Percentiles rank a stretch among this genome's conserved stretches.
phyloP scores from a whole-genome alignment of 2,113 vertebrate species.

The Lagopus leucura region DNA sequence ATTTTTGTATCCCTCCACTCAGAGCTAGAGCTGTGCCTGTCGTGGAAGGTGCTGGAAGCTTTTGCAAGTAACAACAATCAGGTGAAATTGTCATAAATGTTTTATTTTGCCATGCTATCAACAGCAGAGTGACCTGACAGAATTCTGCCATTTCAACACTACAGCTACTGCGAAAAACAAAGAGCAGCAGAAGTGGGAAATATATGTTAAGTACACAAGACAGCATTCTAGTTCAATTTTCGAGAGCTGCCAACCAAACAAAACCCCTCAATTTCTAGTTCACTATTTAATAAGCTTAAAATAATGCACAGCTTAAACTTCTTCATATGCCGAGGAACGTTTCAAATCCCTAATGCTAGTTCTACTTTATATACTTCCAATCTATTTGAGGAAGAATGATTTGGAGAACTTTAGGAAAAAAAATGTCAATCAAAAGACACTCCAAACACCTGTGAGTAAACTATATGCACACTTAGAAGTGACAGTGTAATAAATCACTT shows the following conservation, averaged over 20 bases:
- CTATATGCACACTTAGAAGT: background rate
- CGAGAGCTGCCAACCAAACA: background rate
- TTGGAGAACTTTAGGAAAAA: background rate
- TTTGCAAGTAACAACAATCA: background rate
- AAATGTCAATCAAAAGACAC: background rate
- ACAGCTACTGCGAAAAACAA: background rate
- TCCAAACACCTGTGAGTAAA: background rate
- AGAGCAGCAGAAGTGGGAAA: background rate
- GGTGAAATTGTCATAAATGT: background rate
- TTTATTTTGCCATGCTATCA: background rate
- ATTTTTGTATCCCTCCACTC: background rate
- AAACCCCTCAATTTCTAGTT: too few species aligned
- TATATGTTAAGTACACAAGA: background rate
- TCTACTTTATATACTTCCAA: background rate
- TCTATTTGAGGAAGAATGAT: background rate
- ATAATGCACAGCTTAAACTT: background rate
- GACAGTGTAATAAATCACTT: background rate
- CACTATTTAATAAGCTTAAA: background rate
- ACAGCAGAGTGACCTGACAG: background rate
- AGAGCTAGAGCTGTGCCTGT: background rate
- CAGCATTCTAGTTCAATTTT: background rate
- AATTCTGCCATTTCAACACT: background rate
- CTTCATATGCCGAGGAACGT: background rate
- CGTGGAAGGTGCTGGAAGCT: background rate
- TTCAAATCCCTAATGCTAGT: background rate